Base-by-base conservation (phyloP, 1,140 invertebrate genomes). In the Matsumurasca onukii region DNA sequence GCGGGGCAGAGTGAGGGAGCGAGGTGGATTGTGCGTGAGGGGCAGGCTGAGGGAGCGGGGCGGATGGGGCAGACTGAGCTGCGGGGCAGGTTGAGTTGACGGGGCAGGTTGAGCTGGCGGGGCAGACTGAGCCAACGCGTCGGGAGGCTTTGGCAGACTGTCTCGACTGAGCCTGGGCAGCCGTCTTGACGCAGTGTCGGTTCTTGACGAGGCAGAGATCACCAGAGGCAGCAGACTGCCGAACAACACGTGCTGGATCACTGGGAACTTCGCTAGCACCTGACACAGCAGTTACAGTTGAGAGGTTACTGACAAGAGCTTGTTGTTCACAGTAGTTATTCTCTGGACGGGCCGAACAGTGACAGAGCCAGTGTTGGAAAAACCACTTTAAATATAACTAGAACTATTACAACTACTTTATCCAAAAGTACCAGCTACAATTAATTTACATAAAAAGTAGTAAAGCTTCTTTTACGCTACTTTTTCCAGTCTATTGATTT, bases 161-260 rank as follows among this genome's bases (percentile, higher is more conserved):
- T 59, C 55, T 5, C 55, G 2, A 27, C 55, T 59, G 22, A 25
- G 5, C 25, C n/a, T 25, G 15, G 55, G 22, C 5, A 22, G 49
- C 22, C 49, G 12, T n/a, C 55, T 25, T 1, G 5, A 2, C 22
- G 15, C 55, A 12, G n/a, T 2, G 9, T 5, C 25, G 22, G 24
- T 27, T 27, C 1, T 9, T 22, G 55, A 27, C 55, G 30, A 2
- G 2, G 55, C 13, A 3, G 55, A 22, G n/a, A 29, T 5, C n/a
- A 29, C 25, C 17, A 66, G 24, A 22, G 87, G 83, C 62, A 97
- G 82, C 2, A 99, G 78, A 27, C 92, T 95, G 20, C 98, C 98
- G 85, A 99, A 99, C 27, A 96, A 81, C 49, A 98, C 91, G 80
- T 99, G 98, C 79, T 99, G 98, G 64, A 98, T 90, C 0, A 99